Evolutionary conservation across 2,113 vertebrate genomes (phyloP).

Genomic region (Empidonax traillii): DNA sequence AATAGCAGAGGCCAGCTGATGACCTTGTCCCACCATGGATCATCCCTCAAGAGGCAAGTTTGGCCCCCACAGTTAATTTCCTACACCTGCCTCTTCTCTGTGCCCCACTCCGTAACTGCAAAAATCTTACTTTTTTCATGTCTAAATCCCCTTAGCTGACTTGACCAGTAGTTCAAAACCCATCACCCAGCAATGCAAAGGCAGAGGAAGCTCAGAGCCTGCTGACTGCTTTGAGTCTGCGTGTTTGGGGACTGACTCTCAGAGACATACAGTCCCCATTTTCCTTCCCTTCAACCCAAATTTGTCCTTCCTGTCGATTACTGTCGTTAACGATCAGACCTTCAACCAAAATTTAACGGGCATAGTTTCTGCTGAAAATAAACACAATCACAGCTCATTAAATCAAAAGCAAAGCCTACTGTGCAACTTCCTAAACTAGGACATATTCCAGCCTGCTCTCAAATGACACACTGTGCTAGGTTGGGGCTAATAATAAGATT

Average conservation of each 20-base stretch:
- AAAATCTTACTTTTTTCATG: neutral
- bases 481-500: slow-evolving; percentile 58
- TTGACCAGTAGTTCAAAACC: neutral
- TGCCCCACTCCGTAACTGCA: neutral
- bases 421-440: slow-evolving; percentile 59
- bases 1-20: neutral
- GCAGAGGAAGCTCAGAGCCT: neutral
- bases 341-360: neutral
- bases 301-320: neutral
- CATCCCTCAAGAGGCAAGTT: neutral
- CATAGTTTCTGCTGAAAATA: slow-evolving; percentile 39
- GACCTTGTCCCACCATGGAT: neutral
- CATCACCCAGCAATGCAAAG: neutral
- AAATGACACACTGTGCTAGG: slow-evolving; percentile 32
- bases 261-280: neutral
- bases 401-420: slow-evolving; percentile 34
- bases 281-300: neutral
- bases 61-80: neutral
- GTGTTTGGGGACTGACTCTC: neutral
- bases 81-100: neutral
- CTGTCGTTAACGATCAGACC: slow-evolving; percentile 5
- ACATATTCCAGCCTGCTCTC: slow-evolving; percentile 6
- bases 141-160: neutral
- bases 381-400: slow-evolving; percentile 63
- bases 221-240: neutral